Evolutionary conservation across 23 tunicate genomes (phyloP), one percentile per base, ranked within the genome.

Genomic region (Phallusia fumigata): DNA sequence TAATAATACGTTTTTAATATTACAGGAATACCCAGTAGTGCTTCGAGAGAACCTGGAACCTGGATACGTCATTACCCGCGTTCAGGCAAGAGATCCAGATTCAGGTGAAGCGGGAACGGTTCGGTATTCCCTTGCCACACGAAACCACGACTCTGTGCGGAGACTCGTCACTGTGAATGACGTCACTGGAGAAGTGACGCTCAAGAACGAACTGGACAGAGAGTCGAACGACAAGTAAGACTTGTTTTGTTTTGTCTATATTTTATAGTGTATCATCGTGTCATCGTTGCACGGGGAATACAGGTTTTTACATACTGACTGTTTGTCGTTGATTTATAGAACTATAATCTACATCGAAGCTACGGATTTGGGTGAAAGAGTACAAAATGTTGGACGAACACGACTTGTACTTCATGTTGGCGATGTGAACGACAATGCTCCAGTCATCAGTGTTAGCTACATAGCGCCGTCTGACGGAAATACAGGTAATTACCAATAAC

Each of bases 361-460:
- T 11, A 30, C 77, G 24, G 93, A 89, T 44, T 36, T 32, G 32
- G 93, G 81, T 0, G 28, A 31, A n/a, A 65, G 74, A 16, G 36
- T 21, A 12, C 81, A 28, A 28, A 84, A 58, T 32, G 35, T 80
- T 0, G 88, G 88, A 0, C 77, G 83, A 53, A 47, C 84, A 30
- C 83, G 88, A 84, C 75, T 89, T 76, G 88, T 89, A 34, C 51
- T 89, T 36, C 74, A 76, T 53, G 85, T 89, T 51, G 81, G 79
- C 32, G 93, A 89, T 84, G 88, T 89, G 0, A 89, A 89, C 79
- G 93, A 89, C 73, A 89, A 89, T 36, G 36, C 83, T 34, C 93
- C 93, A 31, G 45, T 65, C 35, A 65, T 82, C 28, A 64, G 40
- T 21, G 72, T 87, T 40, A 81, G 78, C 35, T 87, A 32, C 50